These are phyloP conservation scores for Cistogaster globosa DNA, from an alignment of 2,888 invertebrate genomes.

Conservation along the genomic window DNA sequence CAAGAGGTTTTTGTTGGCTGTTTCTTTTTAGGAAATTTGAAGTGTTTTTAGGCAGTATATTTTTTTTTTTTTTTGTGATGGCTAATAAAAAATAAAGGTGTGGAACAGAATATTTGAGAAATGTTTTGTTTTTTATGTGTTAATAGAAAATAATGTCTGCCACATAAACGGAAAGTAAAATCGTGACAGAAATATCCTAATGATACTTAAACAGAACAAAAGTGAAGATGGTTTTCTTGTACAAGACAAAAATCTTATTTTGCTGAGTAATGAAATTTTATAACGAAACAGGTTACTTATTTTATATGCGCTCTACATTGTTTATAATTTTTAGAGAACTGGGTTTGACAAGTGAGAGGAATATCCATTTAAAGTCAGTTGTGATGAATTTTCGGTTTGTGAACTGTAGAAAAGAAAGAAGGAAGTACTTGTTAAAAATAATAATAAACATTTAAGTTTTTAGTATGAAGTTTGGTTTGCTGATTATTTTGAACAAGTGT, in stretches of 20 bases:
- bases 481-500: too few relatives aligned
- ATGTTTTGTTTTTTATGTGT: conserved; percentile 33
- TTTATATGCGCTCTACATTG: background rate
- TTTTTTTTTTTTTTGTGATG: background rate
- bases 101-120: conserved; percentile 28
- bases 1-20: background rate
- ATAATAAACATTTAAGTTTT: too few relatives aligned
- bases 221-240: conserved; percentile 27
- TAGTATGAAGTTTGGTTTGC: too few relatives aligned
- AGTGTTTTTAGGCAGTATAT: conserved; percentile 16
- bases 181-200: conserved; percentile 68
- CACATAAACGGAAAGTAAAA: conserved; percentile 68
- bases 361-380: background rate
- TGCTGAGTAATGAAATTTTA: conserved; percentile 44
- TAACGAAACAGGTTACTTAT: conserved; percentile 19
- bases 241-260: conserved; percentile 7
- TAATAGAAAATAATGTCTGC: conserved; percentile 68
- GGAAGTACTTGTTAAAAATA: background rate
- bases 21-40: conserved; percentile 29
- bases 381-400: background rate
- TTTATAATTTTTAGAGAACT: background rate
- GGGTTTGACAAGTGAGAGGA: too few relatives aligned
- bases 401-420: background rate
- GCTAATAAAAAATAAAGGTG: background rate
- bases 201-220: conserved; percentile 63